Evolutionary conservation across 2,113 vertebrate species (phyloP).

Genomic region (Dascyllus trimaculatus): DNA sequence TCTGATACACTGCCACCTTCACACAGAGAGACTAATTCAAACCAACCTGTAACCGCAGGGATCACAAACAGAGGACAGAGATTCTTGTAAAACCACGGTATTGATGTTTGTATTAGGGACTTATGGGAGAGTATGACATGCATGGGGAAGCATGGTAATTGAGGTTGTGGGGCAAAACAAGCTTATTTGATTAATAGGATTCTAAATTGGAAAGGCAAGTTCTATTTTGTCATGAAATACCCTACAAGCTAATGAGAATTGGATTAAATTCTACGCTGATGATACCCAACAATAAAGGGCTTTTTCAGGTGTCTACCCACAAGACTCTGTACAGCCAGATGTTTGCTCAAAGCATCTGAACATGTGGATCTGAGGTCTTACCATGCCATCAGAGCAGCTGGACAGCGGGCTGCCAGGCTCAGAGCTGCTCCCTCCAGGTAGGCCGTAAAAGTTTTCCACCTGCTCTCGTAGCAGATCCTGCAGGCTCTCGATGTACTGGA

Average conservation of each 20-base stretch:
- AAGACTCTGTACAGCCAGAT: not conserved
- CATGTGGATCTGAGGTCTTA: conserved; percentile 78
- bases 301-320: not conserved
- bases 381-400: conserved; percentile 95
- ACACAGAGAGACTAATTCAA: conserved; percentile 18
- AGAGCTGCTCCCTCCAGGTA: conserved; percentile 89
- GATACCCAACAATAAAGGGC: not conserved
- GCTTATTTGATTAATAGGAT: conserved; percentile 37
- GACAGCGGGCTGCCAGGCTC: conserved; percentile 94
- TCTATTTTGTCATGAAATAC: conserved; percentile 12
- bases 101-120: conserved; percentile 20
- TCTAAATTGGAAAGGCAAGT: conserved; percentile 23
- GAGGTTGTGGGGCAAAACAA: conserved; percentile 29
- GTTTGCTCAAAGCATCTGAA: not conserved
- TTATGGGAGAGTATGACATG: conserved; percentile 19
- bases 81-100: not conserved
- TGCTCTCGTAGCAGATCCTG: conserved; percentile 95
- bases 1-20: conserved; percentile 34
- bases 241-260: conserved; percentile 17
- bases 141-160: conserved; percentile 35
- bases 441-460: conserved; percentile 92
- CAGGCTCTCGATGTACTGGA: conserved; percentile 96
- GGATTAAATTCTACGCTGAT: not conserved
- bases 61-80: not conserved
- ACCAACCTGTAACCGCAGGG: conserved; percentile 16